Evolutionary conservation across 2,113 vertebrate species (phyloP), one percentile per base, ranked within the genome.

Genomic region (Dicerorhinus sumatrensis): DNA sequence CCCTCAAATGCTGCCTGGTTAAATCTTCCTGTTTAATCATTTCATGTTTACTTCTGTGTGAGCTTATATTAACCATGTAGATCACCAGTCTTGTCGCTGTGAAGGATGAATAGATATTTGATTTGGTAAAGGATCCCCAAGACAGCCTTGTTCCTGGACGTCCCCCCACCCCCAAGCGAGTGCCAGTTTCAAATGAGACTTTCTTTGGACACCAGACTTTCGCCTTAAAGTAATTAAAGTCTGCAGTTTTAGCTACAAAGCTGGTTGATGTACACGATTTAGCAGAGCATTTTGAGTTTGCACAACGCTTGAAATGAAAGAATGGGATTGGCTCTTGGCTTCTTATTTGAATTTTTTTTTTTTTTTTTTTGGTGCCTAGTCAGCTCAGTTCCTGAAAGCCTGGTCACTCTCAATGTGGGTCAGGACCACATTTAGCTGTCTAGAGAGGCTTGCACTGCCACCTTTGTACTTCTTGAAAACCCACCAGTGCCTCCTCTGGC

Each of bases 61-160:
- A 79, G 63, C 5, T 6, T 51, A 42, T 73, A 27, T 89, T 65
- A 92, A 86, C 81, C 85, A 63, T 25, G 39, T 69, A 75, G 36
- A 14, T 89, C 48, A 83, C 48, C n/a, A 75, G 48, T 73, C 31
- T 83, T 2, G 2, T 54, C 93, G 79, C 36, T 42, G 20, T 29
- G 60, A 91, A 82, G 29, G 51, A 85, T 65, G 42, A 80, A 86
- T 29, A 94, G 75, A 69, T 23, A 80, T 9, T 92, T 77, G 46
- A 70, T 60, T 94, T 97, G 79, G 39, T 79, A n/a, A 89, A 83
- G 31, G 54, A 82, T 85, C 36, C 33, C 63, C n/a, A 48, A 93
- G 58, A 96, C 48, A 87, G n/a, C 46, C 18, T 84, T 21, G 69
- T 60, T 85, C 69, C 46, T 70, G 70, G 81, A 62, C 12, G 11